Evolutionary conservation across 2,797 vertebrate species (phyloP), one percentile per base, ranked within the genome.

Genomic region (Macroramphosus scolopax): DNA sequence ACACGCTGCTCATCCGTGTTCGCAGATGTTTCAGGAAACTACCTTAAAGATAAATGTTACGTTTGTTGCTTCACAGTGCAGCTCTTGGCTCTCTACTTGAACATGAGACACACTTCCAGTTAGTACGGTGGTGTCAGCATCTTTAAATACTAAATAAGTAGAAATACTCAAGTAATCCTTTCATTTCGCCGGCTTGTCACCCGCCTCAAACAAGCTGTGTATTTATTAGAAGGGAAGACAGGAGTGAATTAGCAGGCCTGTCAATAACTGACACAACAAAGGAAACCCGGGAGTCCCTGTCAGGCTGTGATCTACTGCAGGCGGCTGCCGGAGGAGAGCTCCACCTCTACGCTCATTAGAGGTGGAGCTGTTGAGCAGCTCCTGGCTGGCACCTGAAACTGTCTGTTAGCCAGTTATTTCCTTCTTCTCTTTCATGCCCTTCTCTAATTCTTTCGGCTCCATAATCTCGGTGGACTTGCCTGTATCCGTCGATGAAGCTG

Each of bases 401-500:
- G n/a, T n/a, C n/a, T n/a, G n/a, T n/a, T n/a, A n/a, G n/a, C n/a
- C n/a, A n/a, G n/a, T n/a, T n/a, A n/a, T n/a, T n/a, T n/a, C n/a
- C n/a, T n/a, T n/a, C n/a, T n/a, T n/a, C n/a, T n/a, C n/a, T n/a
- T n/a, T n/a, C n/a, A n/a, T n/a, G n/a, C n/a, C n/a, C n/a, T n/a
- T n/a, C n/a, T n/a, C n/a, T n/a, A n/a, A n/a, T 3, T 34, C 14
- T 12, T 15, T 12, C 2, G n/a, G n/a, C 32, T 15, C n/a, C 32
- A 5, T 12, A 8, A 20, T 17, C 15, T 13, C 31, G 15, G 5
- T 1, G 6, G 17, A 43, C 81, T 82, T 60, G 95, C 95, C 95
- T 94, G 75, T 98, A 98, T 51, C 96, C 96, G 12, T 97, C 94
- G 32, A 98, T 91, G 81, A 95, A 98, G 85, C 95, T 98, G 89